A percentile compares a stretch with the other conserved stretches of the same genome.
Evolutionary conservation across 2,888 invertebrate genomes (phyloP).

Genomic region (Epistrophe eligans): DNA sequence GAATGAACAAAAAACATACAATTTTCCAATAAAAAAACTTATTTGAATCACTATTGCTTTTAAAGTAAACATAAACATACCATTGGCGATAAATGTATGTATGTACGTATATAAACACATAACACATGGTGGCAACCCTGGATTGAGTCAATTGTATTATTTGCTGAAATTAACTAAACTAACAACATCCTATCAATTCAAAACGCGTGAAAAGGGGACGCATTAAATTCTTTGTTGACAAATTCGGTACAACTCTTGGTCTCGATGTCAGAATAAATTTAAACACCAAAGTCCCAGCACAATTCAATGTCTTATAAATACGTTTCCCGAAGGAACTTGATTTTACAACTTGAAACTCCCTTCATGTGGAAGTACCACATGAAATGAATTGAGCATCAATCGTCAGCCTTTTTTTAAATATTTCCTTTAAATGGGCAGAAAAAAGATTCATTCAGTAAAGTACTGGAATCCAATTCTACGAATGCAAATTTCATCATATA

Average conservation of each 20-base stretch:
- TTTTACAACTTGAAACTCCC: constrained; percentile 44
- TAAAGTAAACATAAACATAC: too few species aligned
- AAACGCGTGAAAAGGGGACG: constrained; percentile 59
- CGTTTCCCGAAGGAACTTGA: constrained; percentile 30
- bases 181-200: constrained; percentile 57
- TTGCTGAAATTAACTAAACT: constrained; percentile 1
- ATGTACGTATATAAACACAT: neutral
- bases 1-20: too few species aligned
- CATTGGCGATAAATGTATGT: too few species aligned
- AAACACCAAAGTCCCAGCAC: constrained; percentile 60
- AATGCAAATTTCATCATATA: constrained; percentile 58
- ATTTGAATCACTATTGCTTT: too few species aligned
- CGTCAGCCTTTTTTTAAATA: constrained; percentile 49
- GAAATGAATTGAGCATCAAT: constrained; percentile 69
- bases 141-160: neutral
- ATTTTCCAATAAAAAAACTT: too few species aligned
- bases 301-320: neutral
- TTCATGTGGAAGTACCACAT: constrained; percentile 46
- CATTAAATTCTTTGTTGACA: constrained; percentile 77
- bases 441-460: constrained; percentile 65
- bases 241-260: constrained; percentile 76
- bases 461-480: constrained; percentile 38
- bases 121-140: neutral
- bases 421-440: constrained; percentile 62
- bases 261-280: constrained; percentile 77